Base-by-base conservation (phyloP, 2,888 invertebrate genomes). In the Lochmaea crataegi region DNA sequence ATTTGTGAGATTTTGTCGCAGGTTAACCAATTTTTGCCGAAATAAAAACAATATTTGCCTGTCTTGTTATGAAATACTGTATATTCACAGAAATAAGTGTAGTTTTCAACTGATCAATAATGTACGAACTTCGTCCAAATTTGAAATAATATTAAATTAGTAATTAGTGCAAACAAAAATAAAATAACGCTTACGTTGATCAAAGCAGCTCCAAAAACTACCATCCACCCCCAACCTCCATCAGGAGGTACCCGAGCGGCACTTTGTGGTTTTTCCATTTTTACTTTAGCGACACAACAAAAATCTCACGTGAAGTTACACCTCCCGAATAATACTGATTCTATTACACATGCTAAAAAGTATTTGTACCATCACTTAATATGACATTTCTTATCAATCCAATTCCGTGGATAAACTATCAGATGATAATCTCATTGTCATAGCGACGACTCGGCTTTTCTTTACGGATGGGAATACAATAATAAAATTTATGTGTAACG, bases 161-260 rank as follows among this genome's bases (percentile, higher is more conserved):
- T 7, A 32, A 32, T 32, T 32, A 32, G 32, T 32, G 32, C 18
- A 14, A 64, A 51, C n/a, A 38, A 48, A 26, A 14, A 6, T 14
- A 63, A 71, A 68, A 70, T 75, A 67, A 61, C 87, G 93, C 95
- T 95, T 87, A 96, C 96, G 88, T 99, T 98, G 81, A 99, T 95
- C 92, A 98, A 93, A 88, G 98, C 98, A n/a, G 97, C 97, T 51
- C 94, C 96, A 83, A 96, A 92, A 71, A 97, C 97, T 68, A 97
- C 95, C 87, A 94, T 90, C 96, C 96, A 97, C 0, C 97, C 97
- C 97, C 97, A 97, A 22, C 97, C 97, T 2, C 97, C 96, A 85
- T 97, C 96, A 0, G 95, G 95, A 51, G 94, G 93, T 74, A 91
- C 63, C 42, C 76, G 72, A n/a, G 68, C 22, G 11, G 65, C 38